Evolutionary conservation across 2,797 vertebrate species (phyloP).

Genomic region (Centropyge bicolor): DNA sequence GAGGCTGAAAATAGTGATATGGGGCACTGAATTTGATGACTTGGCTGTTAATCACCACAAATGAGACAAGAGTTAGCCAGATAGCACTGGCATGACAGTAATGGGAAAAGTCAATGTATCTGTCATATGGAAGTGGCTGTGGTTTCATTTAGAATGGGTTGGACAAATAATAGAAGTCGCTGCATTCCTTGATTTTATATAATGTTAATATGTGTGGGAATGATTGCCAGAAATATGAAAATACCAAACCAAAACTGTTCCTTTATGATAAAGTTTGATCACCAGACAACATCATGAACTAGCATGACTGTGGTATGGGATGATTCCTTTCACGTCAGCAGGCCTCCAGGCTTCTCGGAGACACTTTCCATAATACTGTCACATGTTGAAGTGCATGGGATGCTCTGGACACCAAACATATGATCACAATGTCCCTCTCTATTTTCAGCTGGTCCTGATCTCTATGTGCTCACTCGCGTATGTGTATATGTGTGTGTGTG

Average conservation of each 20-base stretch:
- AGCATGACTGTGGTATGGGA: neutral
- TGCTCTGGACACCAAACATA: constrained; percentile 41
- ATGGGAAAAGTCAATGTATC: too few relatives aligned
- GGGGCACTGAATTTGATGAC: too few relatives aligned
- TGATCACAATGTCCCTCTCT: constrained; percentile 56
- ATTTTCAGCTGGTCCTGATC: constrained; percentile 56
- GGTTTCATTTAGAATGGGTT: too few relatives aligned
- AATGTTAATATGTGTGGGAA: neutral
- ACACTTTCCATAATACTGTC: constrained; percentile 39
- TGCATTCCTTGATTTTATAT: neutral
- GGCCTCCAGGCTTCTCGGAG: constrained; percentile 1
- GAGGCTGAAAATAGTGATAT: too few relatives aligned
- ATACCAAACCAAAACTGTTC: neutral
- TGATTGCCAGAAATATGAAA: neutral
- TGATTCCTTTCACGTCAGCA: constrained; percentile 21
- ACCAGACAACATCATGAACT: neutral
- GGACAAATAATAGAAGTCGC: too few relatives aligned
- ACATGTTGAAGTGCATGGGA: constrained; percentile 51
- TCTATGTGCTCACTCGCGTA: constrained; percentile 35
- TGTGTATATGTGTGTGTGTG: constrained; percentile 19
- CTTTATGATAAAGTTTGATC: neutral
- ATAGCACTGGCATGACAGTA: too few relatives aligned
- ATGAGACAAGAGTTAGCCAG: too few relatives aligned
- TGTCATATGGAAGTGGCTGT: too few relatives aligned
- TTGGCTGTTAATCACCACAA: too few relatives aligned